Evolutionary conservation across 2,113 vertebrate genomes (phyloP), one percentile per base, ranked within the genome.

Genomic region (Pteronura brasiliensis): DNA sequence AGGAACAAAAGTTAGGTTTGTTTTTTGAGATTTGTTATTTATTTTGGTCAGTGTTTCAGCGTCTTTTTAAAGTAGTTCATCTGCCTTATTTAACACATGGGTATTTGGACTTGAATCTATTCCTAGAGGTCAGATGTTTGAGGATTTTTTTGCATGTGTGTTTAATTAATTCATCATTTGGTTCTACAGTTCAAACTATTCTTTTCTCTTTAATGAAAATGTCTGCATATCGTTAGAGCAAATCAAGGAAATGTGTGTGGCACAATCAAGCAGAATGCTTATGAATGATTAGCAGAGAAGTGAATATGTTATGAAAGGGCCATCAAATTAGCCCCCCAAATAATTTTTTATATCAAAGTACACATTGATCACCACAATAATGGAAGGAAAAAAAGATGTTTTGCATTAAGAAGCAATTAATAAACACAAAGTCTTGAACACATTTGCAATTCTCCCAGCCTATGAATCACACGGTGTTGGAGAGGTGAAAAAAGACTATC

Each of bases 1-100:
- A 98, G 88, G 76, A 97, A 97, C 52, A 97, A 82, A 98, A 86
- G 86, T 96, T 31, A 90, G 69, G 89, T 94, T 98, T 36, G 3
- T 90, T 96, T 90, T 90, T 82, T 42, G 65, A 89, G 4, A 23
- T 59, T 80, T 89, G 69, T 72, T 96, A 71, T 81, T 34, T 95
- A 93, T 94, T 97, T 97, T 31, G 15, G 79, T 71, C 82, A 91
- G 65, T 39, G 49, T 94, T 95, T 87, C 76, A 67, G 42, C 4
- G 8, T 90, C 80, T 96, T 94, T 93, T 92, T 17, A 95, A 96
- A 97, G 67, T 4, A 67, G 71, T 84, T 93, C 25, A 20, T 65
- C 61, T 93, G 76, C 39, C 42, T 96, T 93, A 81, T 81, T 95
- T 88, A 96, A 84, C 44, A 93, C 63, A 55, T 11, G 52, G 49